Evolutionary conservation across 2,888 invertebrate species (phyloP).

Genomic region (Heliconius charithonia): DNA sequence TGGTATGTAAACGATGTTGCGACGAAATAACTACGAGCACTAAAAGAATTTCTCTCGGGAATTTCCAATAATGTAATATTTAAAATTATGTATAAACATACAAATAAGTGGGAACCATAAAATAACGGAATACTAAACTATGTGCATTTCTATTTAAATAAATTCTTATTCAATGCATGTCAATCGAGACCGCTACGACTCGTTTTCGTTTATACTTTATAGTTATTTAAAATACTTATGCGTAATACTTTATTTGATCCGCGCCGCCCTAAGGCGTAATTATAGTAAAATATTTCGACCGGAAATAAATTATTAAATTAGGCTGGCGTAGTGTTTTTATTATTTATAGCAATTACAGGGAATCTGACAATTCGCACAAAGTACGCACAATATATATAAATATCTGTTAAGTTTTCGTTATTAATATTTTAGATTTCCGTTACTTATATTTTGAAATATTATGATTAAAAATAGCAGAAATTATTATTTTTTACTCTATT

Average conservation of each 20-base stretch:
- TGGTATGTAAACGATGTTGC: conserved; percentile 19
- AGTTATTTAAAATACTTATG: conserved; percentile 45
- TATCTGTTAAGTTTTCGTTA: not conserved
- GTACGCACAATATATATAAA: not conserved
- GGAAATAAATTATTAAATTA: conserved; percentile 38
- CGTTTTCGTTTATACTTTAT: conserved; percentile 45
- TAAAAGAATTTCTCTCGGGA: conserved; percentile 21
- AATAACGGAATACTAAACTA: conserved; percentile 41
- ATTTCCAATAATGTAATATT: conserved; percentile 22
- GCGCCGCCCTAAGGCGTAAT: conserved; percentile 40
- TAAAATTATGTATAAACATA: conserved; percentile 26
- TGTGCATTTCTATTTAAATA: conserved; percentile 46
- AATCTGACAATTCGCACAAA: not conserved
- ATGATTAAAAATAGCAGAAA: not conserved
- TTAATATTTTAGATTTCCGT: not conserved
- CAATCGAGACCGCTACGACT: conserved; percentile 45
- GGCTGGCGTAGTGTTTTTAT: conserved; percentile 11
- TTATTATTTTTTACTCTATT: not conserved
- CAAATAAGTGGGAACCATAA: conserved; percentile 39
- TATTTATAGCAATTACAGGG: not conserved
- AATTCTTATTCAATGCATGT: conserved; percentile 47
- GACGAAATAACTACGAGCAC: conserved; percentile 9
- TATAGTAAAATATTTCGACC: conserved; percentile 39
- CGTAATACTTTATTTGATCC: conserved; percentile 44
- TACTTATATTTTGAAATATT: not conserved